Conservation (phyloP, 2,888 invertebrate genomes). For the Oxytorus armatus region DNA sequence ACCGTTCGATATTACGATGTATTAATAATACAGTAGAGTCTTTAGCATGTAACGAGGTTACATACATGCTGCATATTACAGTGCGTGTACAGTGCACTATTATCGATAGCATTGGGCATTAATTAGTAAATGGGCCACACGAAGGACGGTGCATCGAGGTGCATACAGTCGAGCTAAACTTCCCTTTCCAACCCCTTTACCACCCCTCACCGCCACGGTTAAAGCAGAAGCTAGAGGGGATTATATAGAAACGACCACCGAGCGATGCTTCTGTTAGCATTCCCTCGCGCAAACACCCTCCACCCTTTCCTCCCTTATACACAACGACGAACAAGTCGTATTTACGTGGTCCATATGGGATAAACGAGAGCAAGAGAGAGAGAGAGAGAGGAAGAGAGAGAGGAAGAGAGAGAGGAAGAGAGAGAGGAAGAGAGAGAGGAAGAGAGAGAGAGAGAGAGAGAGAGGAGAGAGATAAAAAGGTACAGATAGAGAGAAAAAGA, state of each 20-base stretch:
- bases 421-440: constrained; percentile 28
- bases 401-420: constrained; percentile 8
- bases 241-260: constrained; percentile 59
- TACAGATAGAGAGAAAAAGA: background rate
- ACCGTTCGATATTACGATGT: constrained; percentile 45
- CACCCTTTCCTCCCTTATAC: constrained; percentile 26
- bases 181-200: background rate
- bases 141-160: constrained; percentile 53
- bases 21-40: constrained; percentile 35
- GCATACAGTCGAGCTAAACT: constrained; percentile 43
- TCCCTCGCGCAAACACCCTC: constrained; percentile 51
- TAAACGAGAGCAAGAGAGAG: too few species aligned
- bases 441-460: too few species aligned
- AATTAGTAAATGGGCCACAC: constrained; percentile 61
- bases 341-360: constrained; percentile 45
- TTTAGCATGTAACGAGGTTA: constrained; percentile 51
- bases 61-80: constrained; percentile 28
- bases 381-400: constrained; percentile 1
- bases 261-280: constrained; percentile 53
- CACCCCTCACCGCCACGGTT: constrained; percentile 33
- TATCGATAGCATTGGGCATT: constrained; percentile 58
- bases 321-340: constrained; percentile 53
- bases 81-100: constrained; percentile 18
- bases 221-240: constrained; percentile 53
- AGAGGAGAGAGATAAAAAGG: too few species aligned